phyloP scores from a whole-genome alignment of 2,113 vertebrate genomes.

The Echinops telfairi region DNA sequence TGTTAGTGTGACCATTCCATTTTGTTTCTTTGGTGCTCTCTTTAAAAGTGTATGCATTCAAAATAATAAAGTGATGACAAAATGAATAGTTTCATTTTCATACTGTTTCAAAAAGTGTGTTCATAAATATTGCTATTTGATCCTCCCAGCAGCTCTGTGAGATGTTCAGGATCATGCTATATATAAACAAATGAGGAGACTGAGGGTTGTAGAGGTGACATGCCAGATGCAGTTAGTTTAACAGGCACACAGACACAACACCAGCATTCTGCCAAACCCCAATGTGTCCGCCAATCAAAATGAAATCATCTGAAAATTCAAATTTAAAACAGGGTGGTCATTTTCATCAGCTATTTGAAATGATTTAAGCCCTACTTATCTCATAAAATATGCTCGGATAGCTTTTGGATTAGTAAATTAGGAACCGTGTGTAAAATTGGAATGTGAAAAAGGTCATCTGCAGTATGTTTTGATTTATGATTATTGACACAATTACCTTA shows the following conservation, averaged over 20 bases:
- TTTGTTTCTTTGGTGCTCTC: not conserved
- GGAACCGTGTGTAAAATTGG: not conserved
- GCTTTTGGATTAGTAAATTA: constrained; percentile 21
- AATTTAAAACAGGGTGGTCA: not conserved
- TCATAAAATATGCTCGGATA: not conserved
- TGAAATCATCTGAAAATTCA: not conserved
- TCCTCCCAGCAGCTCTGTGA: not conserved
- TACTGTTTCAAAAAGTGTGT: not conserved
- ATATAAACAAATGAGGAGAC: not conserved
- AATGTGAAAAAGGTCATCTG: not conserved
- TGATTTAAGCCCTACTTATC: not conserved
- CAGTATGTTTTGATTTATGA: not conserved
- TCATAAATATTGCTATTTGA: not conserved
- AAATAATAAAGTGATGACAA: not conserved
- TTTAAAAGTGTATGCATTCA: not conserved
- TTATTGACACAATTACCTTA: constrained; percentile 37
- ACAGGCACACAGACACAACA: too few species aligned
- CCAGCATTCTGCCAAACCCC: not conserved
- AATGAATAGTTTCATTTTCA: not conserved
- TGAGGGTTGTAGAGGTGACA: not conserved
- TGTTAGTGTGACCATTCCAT: not conserved
- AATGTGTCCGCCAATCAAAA: not conserved
- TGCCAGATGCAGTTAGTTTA: too few species aligned
- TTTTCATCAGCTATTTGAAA: not conserved
- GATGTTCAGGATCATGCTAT: not conserved